Evolutionary conservation across 2,797 vertebrate species (phyloP), one percentile per base, ranked within the genome.

Genomic region (Myotis myotis): DNA sequence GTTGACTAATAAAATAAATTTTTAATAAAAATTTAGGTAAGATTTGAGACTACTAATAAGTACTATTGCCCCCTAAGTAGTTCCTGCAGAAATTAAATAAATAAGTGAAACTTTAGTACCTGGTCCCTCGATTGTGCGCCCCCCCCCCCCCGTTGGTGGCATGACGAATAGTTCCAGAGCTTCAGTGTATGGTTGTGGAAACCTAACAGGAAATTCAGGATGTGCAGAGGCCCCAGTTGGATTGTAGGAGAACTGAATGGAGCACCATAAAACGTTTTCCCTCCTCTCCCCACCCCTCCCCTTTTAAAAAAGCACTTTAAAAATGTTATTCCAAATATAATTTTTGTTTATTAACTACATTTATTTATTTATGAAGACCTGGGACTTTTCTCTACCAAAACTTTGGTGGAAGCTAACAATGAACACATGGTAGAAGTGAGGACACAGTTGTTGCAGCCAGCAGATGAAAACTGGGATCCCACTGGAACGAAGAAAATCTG

Each of bases 361-460:
- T 97, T 15, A 55, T 71, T 80, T 86, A 82, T 94, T 93, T 88
- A 72, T 57, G 30, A 98, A 99, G 99, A 99, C 97, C 98, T 99
- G 96, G 99, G 99, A 97, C 98, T 99, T 96, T 99, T 99, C 98
- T 99, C 99, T 97, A 99, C 99, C 25, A 99, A 99, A 98, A 99
- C 99, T 1, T 97, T 99, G 98, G 99, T 99, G 97, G 99, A 99
- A 98, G 99, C 99, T 53, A 99, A 99, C 98, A 99, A 99, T 1
- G 99, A 99, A 98, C 99, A 99, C 89, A 98, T 99, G 98, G 99
- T 99, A 95, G 99, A 99, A 98, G 99, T 99, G 94, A 98, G 99
- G 96, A 99, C 99, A 93, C 99, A 99, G 70, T 97, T 99, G 95
- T 98, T 99, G 95, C 99, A 99, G 98, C 99, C 99, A 97, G 99